Evolutionary conservation across 2,888 invertebrate genomes (phyloP).

Genomic region (Eilema griseolum): DNA sequence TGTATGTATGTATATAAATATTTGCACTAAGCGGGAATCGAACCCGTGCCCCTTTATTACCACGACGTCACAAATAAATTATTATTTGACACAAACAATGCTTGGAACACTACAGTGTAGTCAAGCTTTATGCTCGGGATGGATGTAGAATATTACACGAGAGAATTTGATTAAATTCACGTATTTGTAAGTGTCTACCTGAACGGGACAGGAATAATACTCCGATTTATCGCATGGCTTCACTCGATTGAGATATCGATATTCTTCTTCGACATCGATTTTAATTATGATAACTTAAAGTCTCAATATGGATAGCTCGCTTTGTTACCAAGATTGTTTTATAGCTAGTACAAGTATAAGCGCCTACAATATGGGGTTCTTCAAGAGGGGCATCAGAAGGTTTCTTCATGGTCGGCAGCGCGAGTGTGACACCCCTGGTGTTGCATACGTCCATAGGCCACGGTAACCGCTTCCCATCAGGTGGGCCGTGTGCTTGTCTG

Average conservation of each 20-base stretch:
- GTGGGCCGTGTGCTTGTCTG: too few relatives aligned
- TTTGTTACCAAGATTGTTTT: not conserved
- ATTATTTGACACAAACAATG: not conserved
- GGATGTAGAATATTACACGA: not conserved
- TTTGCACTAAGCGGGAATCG: too few relatives aligned
- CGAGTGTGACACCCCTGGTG: too few relatives aligned
- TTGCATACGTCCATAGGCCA: too few relatives aligned
- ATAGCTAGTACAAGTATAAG: not conserved
- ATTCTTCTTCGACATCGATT: not conserved
- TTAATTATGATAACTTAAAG: not conserved
- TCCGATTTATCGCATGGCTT: not conserved
- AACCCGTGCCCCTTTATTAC: too few relatives aligned
- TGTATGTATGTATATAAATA: too few relatives aligned
- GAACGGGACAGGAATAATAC: constrained; percentile 4
- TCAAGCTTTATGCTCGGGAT: not conserved
- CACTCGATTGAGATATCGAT: not conserved
- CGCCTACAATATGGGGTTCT: too few relatives aligned
- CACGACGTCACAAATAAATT: too few relatives aligned
- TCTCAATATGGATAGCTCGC: not conserved
- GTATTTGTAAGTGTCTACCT: constrained; percentile 17
- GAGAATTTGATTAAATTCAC: constrained; percentile 13
- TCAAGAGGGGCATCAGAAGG: too few relatives aligned
- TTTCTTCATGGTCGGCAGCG: too few relatives aligned
- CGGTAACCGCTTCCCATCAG: too few relatives aligned
- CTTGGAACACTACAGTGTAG: too few relatives aligned